Conservation (phyloP, 2,113 vertebrate species). For the Ammospiza nelsoni region DNA sequence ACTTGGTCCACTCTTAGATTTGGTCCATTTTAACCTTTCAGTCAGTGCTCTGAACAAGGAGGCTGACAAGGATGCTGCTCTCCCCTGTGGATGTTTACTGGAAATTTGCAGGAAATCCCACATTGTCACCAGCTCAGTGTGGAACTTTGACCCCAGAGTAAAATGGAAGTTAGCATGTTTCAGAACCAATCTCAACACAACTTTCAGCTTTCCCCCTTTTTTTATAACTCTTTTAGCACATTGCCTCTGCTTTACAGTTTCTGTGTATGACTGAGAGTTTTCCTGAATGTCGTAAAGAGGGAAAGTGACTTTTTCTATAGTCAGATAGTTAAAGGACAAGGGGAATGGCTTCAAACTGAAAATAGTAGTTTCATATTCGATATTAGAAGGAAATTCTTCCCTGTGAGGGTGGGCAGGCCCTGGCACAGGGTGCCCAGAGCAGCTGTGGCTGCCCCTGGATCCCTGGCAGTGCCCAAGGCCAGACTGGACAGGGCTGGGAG, state of each 20-base stretch:
- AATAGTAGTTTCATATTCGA: neutral
- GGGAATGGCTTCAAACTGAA: neutral
- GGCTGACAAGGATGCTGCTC: neutral
- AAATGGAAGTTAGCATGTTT: neutral
- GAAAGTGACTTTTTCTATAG: neutral
- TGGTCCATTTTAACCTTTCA: neutral
- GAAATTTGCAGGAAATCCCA: neutral
- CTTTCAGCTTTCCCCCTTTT: neutral
- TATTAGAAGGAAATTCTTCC: neutral
- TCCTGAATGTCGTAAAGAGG: neutral
- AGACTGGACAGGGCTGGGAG: rapidly evolving
- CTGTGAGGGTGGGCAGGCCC: rapidly evolving
- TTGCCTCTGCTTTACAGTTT: neutral
- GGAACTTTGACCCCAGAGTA: neutral
- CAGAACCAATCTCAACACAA: neutral
- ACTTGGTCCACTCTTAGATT: neutral
- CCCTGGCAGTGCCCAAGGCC: neutral
- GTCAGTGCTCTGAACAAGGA: neutral
- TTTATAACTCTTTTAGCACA: neutral
- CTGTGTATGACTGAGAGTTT: neutral
- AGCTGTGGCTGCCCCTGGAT: neutral
- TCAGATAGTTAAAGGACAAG: neutral
- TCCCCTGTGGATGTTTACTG: neutral
- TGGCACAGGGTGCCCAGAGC: neutral
- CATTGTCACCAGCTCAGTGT: neutral